A percentile compares a stretch with the other conserved stretches of the same genome.
phyloP scores from a whole-genome alignment of 2,888 invertebrate genomes.

The Drosophila austrosaltans region DNA sequence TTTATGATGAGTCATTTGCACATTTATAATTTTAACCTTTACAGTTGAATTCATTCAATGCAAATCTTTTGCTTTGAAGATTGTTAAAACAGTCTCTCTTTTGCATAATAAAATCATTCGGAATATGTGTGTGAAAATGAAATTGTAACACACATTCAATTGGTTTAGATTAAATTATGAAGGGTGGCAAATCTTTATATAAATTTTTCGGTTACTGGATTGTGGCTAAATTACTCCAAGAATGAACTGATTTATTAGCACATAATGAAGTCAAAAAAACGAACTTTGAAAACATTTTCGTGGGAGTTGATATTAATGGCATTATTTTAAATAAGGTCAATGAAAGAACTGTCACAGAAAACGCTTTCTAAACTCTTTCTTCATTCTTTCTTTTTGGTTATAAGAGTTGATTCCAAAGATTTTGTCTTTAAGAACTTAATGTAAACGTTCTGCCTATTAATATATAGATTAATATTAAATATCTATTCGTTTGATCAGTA shows the following conservation, averaged over 20 bases:
- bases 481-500: too few relatives aligned
- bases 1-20: constrained; percentile 83
- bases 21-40: constrained; percentile 82
- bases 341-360: too few relatives aligned
- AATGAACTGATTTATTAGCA: background rate
- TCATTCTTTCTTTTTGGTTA: too few relatives aligned
- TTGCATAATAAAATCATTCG: constrained; percentile 35
- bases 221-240: background rate
- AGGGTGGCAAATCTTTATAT: background rate
- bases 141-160: constrained; percentile 22
- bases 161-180: background rate
- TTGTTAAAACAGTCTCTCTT: constrained; percentile 15
- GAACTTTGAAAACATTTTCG: background rate
- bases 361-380: too few relatives aligned
- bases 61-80: constrained; percentile 44
- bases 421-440: too few relatives aligned
- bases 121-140: constrained; percentile 27
- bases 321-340: background rate
- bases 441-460: too few relatives aligned
- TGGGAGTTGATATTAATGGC: background rate
- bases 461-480: too few relatives aligned
- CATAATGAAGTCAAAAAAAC: background rate
- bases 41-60: constrained; percentile 81
- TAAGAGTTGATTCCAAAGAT: too few relatives aligned
- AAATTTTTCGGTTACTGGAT: background rate